phyloP scores from a whole-genome alignment of 2,113 vertebrate species.

The cattle (Bos taurus) region ARS-UCD2.0 NC_037344.1:11798501-11799000 shows the following conservation, averaged over 20 bases:
- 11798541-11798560: too few species aligned
- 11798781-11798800: not conserved
- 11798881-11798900: not conserved
- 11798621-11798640: too few species aligned
- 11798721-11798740: not conserved
- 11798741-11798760: not conserved
- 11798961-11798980: not conserved
- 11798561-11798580: too few species aligned
- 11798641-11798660: too few species aligned
- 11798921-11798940: not conserved
- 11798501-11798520: too few species aligned
- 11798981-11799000: not conserved
- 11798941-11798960: not conserved
- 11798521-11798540: too few species aligned
- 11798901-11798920: not conserved
- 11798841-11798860: not conserved
- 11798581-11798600: too few species aligned
- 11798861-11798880: not conserved
- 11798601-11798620: too few species aligned
- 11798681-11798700: not conserved
- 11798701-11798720: not conserved
- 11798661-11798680: not conserved
- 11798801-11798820: not conserved
- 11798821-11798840: not conserved
- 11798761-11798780: not conserved